Percentiles rank a stretch among this genome's conserved stretches.
These are phyloP conservation scores for Lithophane ornitopus DNA, from an alignment of 2,888 invertebrate species.

Conservation along the genomic window DNA sequence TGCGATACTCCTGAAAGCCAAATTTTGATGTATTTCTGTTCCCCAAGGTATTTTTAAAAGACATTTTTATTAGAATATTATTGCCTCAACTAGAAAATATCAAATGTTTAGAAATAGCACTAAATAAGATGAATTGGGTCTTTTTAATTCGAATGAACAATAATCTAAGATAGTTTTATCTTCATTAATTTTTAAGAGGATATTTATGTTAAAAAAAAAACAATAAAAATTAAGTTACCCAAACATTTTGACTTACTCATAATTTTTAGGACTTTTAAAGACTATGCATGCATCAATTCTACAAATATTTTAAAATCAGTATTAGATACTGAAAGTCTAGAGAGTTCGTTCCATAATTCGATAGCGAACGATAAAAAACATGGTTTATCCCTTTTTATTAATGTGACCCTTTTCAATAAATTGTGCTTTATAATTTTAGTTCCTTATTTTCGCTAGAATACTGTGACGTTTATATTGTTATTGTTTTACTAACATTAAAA, in stretches of 20 bases:
- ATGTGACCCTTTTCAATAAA: conserved; percentile 41
- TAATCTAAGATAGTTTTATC: conserved; percentile 16
- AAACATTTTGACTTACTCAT: background rate
- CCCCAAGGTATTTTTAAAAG: conserved; percentile 54
- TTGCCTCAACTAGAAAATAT: conserved; percentile 13
- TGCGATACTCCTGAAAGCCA: conserved; percentile 38
- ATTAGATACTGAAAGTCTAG: conserved; percentile 21
- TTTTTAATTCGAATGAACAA: conserved; percentile 10
- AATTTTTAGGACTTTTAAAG: background rate
- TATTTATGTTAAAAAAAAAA: conserved; percentile 34
- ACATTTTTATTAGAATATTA: conserved; percentile 60
- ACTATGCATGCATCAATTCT: conserved; percentile 1
- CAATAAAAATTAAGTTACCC: conserved; percentile 19
- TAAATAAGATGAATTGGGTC: conserved; percentile 39
- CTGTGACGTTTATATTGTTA: conserved; percentile 59
- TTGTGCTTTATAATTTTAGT: conserved; percentile 43
- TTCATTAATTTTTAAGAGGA: conserved; percentile 33
- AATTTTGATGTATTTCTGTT: conserved; percentile 32
- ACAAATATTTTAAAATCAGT: conserved; percentile 33
- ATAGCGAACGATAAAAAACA: too few relatives aligned
- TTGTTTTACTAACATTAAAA: conserved; percentile 77
- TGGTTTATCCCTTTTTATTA: too few relatives aligned
- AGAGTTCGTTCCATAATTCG: background rate
- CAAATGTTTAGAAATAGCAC: conserved; percentile 26
- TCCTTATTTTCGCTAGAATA: conserved; percentile 55